A percentile compares a stretch with the other conserved stretches of the same genome.
These are phyloP conservation scores for Gari tellinella DNA, from an alignment of 2,888 invertebrate genomes.

Conservation along the genomic window DNA sequence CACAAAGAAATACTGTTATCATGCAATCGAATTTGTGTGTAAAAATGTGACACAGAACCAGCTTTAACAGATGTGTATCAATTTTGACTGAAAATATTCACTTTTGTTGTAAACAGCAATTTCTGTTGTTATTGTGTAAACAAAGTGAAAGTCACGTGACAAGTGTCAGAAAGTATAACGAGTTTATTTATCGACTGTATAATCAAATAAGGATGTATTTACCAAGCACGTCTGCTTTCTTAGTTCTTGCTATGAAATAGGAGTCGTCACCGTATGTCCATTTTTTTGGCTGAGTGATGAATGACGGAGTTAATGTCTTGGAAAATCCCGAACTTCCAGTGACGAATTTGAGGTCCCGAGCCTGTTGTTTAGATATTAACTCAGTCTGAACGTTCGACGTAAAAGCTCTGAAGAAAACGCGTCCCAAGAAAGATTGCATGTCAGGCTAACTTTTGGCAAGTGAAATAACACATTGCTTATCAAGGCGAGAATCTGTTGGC, in stretches of 20 bases:
- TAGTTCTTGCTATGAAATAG: constrained; percentile 93
- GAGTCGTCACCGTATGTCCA: constrained; percentile 99
- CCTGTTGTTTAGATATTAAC: constrained; percentile 64
- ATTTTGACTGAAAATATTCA: no score
- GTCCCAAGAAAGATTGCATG: constrained; percentile 29
- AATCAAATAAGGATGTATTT: constrained; percentile 84
- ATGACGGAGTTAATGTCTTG: constrained; percentile 87
- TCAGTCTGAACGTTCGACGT: constrained; percentile 53
- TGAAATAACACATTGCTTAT: neutral
- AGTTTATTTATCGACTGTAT: no score
- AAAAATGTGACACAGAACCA: no score
- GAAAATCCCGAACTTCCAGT: constrained; percentile 96
- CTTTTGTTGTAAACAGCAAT: no score
- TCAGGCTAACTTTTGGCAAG: neutral
- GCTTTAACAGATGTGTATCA: no score
- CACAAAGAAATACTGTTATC: no score
- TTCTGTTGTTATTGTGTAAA: no score
- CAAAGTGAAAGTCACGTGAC: constrained; percentile 25
- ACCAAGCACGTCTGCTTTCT: constrained; percentile 97
- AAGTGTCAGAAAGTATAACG: constrained; percentile 53
- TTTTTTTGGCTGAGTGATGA: constrained; percentile 81
- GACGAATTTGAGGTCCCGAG: constrained; percentile 86
- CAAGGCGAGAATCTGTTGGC: neutral
- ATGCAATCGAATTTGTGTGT: no score
- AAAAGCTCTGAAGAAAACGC: constrained; percentile 51